These are phyloP conservation scores for Collichthys lucidus DNA, from an alignment of 2,113 vertebrate genomes.

Conservation along the genomic window DNA sequence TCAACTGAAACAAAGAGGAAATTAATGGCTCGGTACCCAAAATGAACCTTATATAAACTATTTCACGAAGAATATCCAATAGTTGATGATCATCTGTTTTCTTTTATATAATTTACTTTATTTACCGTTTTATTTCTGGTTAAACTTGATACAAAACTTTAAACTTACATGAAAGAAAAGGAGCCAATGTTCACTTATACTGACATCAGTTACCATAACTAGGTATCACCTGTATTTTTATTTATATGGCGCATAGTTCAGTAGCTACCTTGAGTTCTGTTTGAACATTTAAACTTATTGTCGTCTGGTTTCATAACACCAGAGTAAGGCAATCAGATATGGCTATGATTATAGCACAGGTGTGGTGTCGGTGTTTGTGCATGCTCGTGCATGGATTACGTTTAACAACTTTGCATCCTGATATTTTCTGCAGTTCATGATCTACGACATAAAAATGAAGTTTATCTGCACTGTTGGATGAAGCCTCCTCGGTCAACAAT, in stretches of 20 bases:
- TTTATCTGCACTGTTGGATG: background rate
- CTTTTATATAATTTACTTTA: background rate
- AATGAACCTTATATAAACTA: background rate
- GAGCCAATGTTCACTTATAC: slow-evolving; percentile 16
- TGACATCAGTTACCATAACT: slow-evolving; percentile 62
- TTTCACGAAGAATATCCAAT: slow-evolving; percentile 4
- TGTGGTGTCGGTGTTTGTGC: slow-evolving; percentile 56
- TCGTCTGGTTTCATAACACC: slow-evolving; percentile 54
- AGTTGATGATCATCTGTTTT: background rate
- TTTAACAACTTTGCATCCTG: slow-evolving; percentile 24
- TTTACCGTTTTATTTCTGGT: slow-evolving; percentile 1
- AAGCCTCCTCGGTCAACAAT: slow-evolving; percentile 12
- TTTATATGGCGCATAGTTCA: slow-evolving; percentile 40
- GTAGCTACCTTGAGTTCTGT: slow-evolving; percentile 63
- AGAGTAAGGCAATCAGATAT: slow-evolving; percentile 80
- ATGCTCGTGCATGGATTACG: slow-evolving; percentile 61
- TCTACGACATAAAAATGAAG: slow-evolving; percentile 29
- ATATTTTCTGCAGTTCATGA: slow-evolving; percentile 17
- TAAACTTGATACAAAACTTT: slow-evolving; percentile 37
- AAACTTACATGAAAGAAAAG: slow-evolving; percentile 23
- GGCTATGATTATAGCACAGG: slow-evolving; percentile 65
- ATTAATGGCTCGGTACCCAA: slow-evolving; percentile 11
- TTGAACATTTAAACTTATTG: slow-evolving; percentile 34
- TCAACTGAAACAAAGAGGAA: slow-evolving; percentile 10
- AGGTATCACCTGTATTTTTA: slow-evolving; percentile 49